Percentiles rank a stretch among this genome's conserved stretches.
Evolutionary conservation across 2,888 invertebrate genomes (phyloP).

Genomic region (Pterostichus niger): DNA sequence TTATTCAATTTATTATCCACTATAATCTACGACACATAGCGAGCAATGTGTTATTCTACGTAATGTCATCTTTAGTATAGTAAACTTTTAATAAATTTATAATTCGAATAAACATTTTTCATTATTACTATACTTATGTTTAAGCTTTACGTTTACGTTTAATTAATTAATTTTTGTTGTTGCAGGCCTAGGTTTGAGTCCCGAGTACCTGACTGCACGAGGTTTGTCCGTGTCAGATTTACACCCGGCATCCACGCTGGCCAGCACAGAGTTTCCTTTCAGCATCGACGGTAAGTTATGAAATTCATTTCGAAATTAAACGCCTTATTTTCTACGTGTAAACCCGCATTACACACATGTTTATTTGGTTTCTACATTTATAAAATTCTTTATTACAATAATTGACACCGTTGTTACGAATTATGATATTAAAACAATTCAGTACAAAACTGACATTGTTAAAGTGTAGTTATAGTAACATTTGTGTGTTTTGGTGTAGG

Average conservation of each 20-base stretch:
- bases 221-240: conserved; percentile 78
- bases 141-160: neutral
- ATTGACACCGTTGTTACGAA: too few relatives aligned
- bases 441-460: neutral
- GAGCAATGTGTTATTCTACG: too few relatives aligned
- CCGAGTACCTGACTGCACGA: conserved; percentile 82
- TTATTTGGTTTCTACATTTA: conserved; percentile 72
- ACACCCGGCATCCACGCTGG: conserved; percentile 85
- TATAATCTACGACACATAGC: too few relatives aligned
- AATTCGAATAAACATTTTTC: neutral
- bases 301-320: neutral
- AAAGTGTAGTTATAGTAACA: neutral
- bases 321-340: neutral
- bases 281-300: conserved; percentile 89
- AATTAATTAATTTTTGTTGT: conserved; percentile 69
- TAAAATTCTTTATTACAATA: neutral
- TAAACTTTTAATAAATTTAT: neutral
- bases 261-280: conserved; percentile 93
- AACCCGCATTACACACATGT: conserved; percentile 72
- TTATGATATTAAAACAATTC: too few relatives aligned
- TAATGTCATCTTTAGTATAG: too few relatives aligned
- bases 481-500: conserved; percentile 73
- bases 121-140: neutral
- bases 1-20: too few relatives aligned
- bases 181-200: conserved; percentile 80